Evolutionary conservation across 2,888 invertebrate species (phyloP).

Genomic region (Amiota communis): DNA sequence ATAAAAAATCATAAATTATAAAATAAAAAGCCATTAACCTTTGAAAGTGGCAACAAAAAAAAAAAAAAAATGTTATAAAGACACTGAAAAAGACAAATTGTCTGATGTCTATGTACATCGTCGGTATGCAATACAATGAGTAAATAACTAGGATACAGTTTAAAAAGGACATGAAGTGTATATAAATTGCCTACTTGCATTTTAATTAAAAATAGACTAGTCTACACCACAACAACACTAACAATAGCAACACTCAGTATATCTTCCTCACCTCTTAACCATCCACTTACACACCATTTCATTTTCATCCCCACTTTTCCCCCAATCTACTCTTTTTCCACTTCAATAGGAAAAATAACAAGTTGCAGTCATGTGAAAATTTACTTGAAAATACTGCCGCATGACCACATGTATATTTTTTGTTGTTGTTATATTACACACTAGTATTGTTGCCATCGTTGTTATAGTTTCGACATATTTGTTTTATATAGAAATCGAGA

Average conservation of each 20-base stretch:
- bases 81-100: conserved; percentile 27
- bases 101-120: not conserved
- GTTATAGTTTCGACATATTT: not conserved
- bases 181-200: conserved; percentile 66
- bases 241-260: not conserved
- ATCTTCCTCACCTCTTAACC: not conserved
- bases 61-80: conserved; percentile 22
- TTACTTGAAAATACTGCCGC: conserved; percentile 52
- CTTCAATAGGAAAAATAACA: not conserved
- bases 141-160: too few species aligned
- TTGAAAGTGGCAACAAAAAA: conserved; percentile 1
- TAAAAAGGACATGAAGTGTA: conserved; percentile 58
- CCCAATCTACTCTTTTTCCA: not conserved
- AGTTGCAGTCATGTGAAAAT: conserved; percentile 55
- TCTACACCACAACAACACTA: conserved; percentile 43
- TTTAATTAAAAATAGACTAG: conserved; percentile 63
- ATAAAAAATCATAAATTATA: conserved; percentile 63
- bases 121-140: conserved; percentile 20
- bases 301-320: not conserved
- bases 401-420: conserved; percentile 6
- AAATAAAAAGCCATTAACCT: conserved; percentile 59
- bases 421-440: conserved; percentile 3
- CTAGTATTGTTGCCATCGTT: not conserved
- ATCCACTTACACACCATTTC: not conserved
- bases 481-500: not conserved